phyloP scores from a whole-genome alignment of 2,888 invertebrate species.

The Lordiphosa fenestrarum region DNA sequence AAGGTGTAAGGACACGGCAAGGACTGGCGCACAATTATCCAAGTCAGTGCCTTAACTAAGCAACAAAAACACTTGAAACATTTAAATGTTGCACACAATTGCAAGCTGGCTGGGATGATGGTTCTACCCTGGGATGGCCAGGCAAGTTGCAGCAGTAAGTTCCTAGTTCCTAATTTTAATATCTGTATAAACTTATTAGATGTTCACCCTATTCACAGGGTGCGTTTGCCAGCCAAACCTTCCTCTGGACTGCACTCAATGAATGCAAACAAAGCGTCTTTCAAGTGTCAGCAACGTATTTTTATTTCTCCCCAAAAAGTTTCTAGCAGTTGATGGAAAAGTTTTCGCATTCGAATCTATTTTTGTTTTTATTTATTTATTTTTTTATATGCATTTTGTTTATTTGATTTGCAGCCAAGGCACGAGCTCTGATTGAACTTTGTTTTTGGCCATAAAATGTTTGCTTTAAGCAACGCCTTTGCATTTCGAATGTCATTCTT shows the following conservation, averaged over 20 bases:
- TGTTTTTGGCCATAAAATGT: slow-evolving; percentile 33
- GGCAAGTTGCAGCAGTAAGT: no score
- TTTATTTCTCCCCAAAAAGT: slow-evolving; percentile 7
- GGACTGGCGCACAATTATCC: slow-evolving; percentile 3
- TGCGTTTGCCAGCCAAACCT: not conserved
- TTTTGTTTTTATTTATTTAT: slow-evolving; percentile 7
- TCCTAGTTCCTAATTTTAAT: no score
- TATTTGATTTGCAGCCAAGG: slow-evolving; percentile 36
- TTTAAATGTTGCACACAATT: slow-evolving; percentile 17
- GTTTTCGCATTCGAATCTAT: slow-evolving; percentile 23
- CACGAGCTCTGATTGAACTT: slow-evolving; percentile 36
- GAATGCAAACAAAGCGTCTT: slow-evolving; percentile 19
- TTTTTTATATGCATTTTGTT: slow-evolving; percentile 24
- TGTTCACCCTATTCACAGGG: not conserved
- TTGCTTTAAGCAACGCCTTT: slow-evolving; percentile 29
- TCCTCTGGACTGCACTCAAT: not conserved
- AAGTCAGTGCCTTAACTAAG: not conserved
- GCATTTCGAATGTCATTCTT: slow-evolving; percentile 37
- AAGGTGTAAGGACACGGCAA: slow-evolving; percentile 3
- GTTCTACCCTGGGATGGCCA: no score
- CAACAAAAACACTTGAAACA: slow-evolving; percentile 20
- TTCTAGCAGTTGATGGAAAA: slow-evolving; percentile 37
- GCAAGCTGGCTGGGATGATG: not conserved
- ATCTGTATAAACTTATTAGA: no score
- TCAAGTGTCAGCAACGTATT: slow-evolving; percentile 38